Conservation (phyloP, 64 coral and sea anemone species). For the Orbicella faveolata region DNA sequence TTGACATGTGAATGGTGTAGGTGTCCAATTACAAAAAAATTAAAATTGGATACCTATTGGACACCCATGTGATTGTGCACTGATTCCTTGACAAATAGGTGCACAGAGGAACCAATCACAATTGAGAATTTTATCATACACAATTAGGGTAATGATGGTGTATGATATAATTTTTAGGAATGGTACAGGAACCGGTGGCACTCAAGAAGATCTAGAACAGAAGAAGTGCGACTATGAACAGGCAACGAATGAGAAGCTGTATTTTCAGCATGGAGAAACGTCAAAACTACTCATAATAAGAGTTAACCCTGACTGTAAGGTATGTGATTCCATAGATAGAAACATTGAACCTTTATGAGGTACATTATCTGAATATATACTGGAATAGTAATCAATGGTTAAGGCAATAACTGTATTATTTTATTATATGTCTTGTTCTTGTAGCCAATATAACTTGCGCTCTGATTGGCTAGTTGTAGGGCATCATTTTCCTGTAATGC, state of each 20-base stretch:
- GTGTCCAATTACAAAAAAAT: too few relatives aligned
- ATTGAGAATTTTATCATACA: too few relatives aligned
- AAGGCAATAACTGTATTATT: neutral
- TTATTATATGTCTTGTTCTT: neutral
- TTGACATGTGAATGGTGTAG: too few relatives aligned
- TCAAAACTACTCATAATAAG: constrained; percentile 73
- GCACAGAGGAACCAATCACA: too few relatives aligned
- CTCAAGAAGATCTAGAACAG: constrained; percentile 42
- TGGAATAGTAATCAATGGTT: neutral
- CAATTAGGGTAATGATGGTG: neutral
- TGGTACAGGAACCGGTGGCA: constrained; percentile 65
- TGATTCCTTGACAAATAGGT: too few relatives aligned
- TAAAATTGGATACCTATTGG: too few relatives aligned
- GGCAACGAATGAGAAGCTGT: constrained; percentile 27
- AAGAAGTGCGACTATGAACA: constrained; percentile 69
- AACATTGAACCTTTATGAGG: neutral
- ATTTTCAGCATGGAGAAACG: constrained; percentile 91
- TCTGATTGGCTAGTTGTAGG: too few relatives aligned
- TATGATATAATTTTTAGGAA: constrained; percentile 41
- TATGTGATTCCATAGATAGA: neutral
- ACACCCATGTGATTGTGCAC: too few relatives aligned
- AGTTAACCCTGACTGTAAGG: constrained; percentile 84
- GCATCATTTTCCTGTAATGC: too few relatives aligned
- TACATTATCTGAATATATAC: neutral
- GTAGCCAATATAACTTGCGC: neutral